Evolutionary conservation across 2,888 invertebrate species (phyloP).

Genomic region (Coremacera marginata): DNA sequence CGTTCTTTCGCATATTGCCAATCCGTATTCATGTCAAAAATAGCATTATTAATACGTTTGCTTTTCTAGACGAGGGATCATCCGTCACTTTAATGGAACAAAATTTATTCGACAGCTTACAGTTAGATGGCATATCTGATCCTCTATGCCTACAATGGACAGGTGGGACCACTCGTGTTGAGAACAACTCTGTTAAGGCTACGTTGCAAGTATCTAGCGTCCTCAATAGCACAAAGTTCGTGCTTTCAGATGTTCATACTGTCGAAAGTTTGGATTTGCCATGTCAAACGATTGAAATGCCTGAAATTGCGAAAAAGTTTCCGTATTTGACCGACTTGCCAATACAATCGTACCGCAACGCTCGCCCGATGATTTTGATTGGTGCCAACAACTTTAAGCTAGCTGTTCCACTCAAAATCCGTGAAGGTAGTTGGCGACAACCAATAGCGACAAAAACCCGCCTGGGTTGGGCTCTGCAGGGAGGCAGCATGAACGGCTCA

Average conservation of each 20-base stretch:
- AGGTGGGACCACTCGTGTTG: not conserved
- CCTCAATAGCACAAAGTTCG: not conserved
- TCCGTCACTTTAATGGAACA: too few relatives aligned
- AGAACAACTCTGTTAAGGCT: too few relatives aligned
- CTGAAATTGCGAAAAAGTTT: not conserved
- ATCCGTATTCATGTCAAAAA: not conserved
- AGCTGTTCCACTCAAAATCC: conserved; percentile 30
- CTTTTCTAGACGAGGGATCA: too few relatives aligned
- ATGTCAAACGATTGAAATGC: too few relatives aligned
- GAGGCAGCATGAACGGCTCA: not conserved
- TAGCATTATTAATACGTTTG: not conserved
- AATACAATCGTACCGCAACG: conserved; percentile 16
- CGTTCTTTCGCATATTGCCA: not conserved
- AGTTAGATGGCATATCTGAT: not conserved
- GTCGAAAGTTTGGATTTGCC: not conserved
- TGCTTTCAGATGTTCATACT: conserved; percentile 14
- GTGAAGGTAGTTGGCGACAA: too few relatives aligned
- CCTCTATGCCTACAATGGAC: conserved; percentile 25
- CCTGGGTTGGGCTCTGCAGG: not conserved
- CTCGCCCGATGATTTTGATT: conserved; percentile 19
- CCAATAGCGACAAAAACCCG: not conserved
- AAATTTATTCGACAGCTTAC: not conserved
- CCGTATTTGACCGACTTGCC: conserved; percentile 14
- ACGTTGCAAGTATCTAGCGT: not conserved
- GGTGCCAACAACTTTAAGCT: conserved; percentile 36